These are phyloP conservation scores for Labrus mixtus DNA, from an alignment of 2,113 vertebrate species.

Conservation along the genomic window DNA sequence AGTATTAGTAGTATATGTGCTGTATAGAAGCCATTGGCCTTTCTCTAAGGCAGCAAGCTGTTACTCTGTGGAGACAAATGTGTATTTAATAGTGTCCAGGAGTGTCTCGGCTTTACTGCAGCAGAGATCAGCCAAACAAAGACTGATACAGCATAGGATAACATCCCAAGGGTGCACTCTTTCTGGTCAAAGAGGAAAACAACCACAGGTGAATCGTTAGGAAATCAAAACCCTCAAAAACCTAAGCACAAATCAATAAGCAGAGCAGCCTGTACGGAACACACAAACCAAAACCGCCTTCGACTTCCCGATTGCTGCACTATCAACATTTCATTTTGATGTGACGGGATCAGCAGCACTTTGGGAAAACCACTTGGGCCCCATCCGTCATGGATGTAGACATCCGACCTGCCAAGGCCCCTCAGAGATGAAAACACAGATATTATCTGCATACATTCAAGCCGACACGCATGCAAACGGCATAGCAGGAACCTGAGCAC, in stretches of 20 bases:
- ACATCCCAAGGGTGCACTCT: slow-evolving; percentile 72
- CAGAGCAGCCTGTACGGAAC: slow-evolving; percentile 76
- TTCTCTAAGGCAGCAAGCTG: slow-evolving; percentile 11
- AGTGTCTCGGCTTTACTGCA: slow-evolving; percentile 41
- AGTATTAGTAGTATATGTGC: neutral
- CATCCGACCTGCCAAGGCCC: slow-evolving; percentile 48
- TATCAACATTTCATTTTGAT: slow-evolving; percentile 82
- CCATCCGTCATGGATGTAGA: slow-evolving; percentile 71
- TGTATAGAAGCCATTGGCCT: neutral
- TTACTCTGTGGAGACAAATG: slow-evolving; percentile 8
- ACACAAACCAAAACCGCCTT: slow-evolving; percentile 69
- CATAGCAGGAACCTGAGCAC: slow-evolving; percentile 1
- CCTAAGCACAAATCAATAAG: slow-evolving; percentile 81
- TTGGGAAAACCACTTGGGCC: slow-evolving; percentile 64
- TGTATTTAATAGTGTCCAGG: slow-evolving; percentile 32
- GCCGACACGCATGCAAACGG: neutral
- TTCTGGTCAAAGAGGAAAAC: slow-evolving; percentile 82
- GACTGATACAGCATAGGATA: slow-evolving; percentile 48
- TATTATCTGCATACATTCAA: slow-evolving; percentile 19
- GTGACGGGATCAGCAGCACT: slow-evolving; percentile 56
- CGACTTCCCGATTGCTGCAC: slow-evolving; percentile 75
- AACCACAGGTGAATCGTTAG: slow-evolving; percentile 82
- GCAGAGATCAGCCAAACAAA: slow-evolving; percentile 43
- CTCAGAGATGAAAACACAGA: slow-evolving; percentile 65
- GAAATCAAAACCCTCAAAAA: slow-evolving; percentile 82